Conservation (phyloP, 2,797 vertebrate genomes). For the Champsocephalus esox region DNA sequence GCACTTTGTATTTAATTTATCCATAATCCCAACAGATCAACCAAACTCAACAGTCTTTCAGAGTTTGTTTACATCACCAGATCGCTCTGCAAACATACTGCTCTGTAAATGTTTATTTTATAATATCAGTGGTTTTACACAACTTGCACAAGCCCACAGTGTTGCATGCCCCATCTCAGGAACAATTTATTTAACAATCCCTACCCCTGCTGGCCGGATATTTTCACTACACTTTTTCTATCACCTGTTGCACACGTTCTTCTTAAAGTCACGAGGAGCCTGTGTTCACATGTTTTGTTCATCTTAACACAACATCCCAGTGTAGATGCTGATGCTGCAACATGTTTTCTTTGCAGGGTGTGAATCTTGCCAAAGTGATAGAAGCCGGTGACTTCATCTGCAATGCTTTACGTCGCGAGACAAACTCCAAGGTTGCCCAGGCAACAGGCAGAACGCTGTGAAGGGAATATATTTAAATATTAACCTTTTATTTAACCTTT, state of each 20-base stretch:
- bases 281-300: background rate
- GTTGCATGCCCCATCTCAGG: slow-evolving; percentile 9
- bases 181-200: slow-evolving; percentile 78
- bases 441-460: slow-evolving; percentile 79
- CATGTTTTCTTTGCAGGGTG: slow-evolving; percentile 84
- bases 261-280: background rate
- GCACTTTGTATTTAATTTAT: slow-evolving; percentile 40
- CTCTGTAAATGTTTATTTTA: slow-evolving; percentile 63
- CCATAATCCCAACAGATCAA: slow-evolving; percentile 34
- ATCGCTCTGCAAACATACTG: slow-evolving; percentile 63
- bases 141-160: slow-evolving; percentile 34
- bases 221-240: slow-evolving; percentile 53
- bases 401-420: slow-evolving; percentile 87
- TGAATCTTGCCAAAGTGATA: slow-evolving; percentile 90
- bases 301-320: background rate
- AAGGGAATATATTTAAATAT: slow-evolving; percentile 10
- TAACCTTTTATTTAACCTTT: slow-evolving; percentile 8
- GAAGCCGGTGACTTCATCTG: slow-evolving; percentile 93
- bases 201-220: slow-evolving; percentile 80
- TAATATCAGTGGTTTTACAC: slow-evolving; percentile 63
- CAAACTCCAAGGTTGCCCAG: slow-evolving; percentile 92
- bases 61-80: slow-evolving; percentile 58
- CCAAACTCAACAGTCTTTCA: slow-evolving; percentile 35
- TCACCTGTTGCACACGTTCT: slow-evolving; percentile 8
- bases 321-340: background rate